Evolutionary conservation across 2,797 vertebrate genomes (phyloP), one percentile per base, ranked within the genome.

Genomic region (Diglossa cyanea): DNA sequence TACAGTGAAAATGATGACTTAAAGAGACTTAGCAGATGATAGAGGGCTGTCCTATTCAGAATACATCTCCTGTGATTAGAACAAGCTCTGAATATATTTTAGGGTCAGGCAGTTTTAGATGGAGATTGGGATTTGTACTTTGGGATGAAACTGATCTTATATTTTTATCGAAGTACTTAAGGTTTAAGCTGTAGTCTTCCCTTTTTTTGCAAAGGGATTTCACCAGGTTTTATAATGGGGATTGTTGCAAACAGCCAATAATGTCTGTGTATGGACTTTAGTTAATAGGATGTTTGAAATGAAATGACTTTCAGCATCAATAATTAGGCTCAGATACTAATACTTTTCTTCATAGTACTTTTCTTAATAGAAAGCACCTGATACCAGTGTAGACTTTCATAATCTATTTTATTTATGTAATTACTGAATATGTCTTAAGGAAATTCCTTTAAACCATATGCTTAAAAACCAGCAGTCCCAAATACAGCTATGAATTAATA

Each of bases 51-150:
- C 94, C 95, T 96, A 93, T 97, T 95, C 93, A 93, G 95, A 96
- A 94, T 90, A 91, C 85, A 96, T 97, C 95, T 97, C 95, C 95
- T 97, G 94, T 96, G 98, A 98, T 98, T 98, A 98, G 97, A 97
- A 95, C 93, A 96, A 95, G 96, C 95, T 95, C 94, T 79, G 92
- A 96, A 96, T 92, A 90, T 94, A 95, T 96, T 97, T 96, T 96
- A 97, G 96, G 97, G 96, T 95, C 91, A 97, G 95, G 92, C 92
- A 94, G 91, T 97, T 97, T 97, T 96, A 96, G 96, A 95, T 96
- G 91, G 94, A 97, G 96, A 94, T 96, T 94, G 95, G 96, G 95
- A 97, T 97, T 98, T 97, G 93, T 96, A 96, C 94, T 95, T 95
- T 76, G 86, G 93, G 84, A 97, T 95, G 97, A 98, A 97, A 97